phyloP scores from a whole-genome alignment of 2,888 invertebrate species.

The Euphydryas editha region DNA sequence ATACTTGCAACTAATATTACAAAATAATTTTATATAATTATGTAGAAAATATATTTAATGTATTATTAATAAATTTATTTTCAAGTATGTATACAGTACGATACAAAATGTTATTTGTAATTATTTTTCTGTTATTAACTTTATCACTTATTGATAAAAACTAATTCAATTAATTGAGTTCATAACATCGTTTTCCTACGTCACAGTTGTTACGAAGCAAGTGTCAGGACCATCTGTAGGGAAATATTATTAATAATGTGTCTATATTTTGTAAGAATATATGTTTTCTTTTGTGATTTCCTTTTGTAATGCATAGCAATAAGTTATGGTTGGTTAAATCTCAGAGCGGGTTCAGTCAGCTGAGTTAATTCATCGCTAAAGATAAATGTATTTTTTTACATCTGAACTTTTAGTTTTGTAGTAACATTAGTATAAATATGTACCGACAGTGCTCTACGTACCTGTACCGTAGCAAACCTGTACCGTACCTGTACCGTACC shows the following conservation, averaged over 20 bases:
- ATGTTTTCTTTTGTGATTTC: slow-evolving; percentile 41
- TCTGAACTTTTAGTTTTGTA: neutral
- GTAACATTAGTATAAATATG: no score
- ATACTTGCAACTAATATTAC: no score
- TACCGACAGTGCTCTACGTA: no score
- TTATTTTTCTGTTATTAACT: no score
- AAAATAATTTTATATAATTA: no score
- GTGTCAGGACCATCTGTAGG: slow-evolving; percentile 42
- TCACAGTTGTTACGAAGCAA: slow-evolving; percentile 15
- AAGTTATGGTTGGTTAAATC: slow-evolving; percentile 21
- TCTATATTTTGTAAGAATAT: slow-evolving; percentile 67
- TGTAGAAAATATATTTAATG: no score
- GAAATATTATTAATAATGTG: slow-evolving; percentile 51
- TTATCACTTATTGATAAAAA: neutral
- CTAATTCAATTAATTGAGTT: neutral
- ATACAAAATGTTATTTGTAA: no score
- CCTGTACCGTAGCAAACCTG: no score
- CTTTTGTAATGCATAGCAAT: slow-evolving; percentile 34
- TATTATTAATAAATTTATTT: no score
- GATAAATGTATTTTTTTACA: neutral
- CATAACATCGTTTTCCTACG: no score
- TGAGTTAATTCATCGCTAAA: slow-evolving; percentile 10
- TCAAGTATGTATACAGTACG: no score
- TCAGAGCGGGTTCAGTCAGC: slow-evolving; percentile 24
- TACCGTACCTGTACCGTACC: no score